A percentile compares a stretch with the other conserved stretches of the same genome.
Evolutionary conservation across 64 coral and sea anemone species (phyloP).

Genomic region (Astreopora myriophthalma): DNA sequence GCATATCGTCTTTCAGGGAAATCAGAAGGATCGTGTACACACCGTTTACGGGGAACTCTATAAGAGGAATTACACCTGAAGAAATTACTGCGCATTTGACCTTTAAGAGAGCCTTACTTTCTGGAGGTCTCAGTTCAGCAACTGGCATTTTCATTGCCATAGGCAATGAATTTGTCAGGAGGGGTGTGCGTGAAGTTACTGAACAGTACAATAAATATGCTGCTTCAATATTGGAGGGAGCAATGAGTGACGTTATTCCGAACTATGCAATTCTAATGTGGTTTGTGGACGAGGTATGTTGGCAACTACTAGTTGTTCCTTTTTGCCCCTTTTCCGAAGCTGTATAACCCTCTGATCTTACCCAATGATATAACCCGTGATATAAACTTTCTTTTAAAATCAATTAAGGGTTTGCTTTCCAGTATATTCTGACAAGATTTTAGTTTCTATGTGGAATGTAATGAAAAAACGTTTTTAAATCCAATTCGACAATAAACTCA

Average conservation of each 20-base stretch:
- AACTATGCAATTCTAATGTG: neutral
- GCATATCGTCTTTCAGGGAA: slow-evolving; percentile 1
- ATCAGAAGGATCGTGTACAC: slow-evolving; percentile 18
- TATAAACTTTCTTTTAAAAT: no score
- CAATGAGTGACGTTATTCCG: neutral
- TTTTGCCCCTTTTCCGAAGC: neutral
- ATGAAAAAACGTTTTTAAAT: no score
- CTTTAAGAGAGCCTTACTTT: slow-evolving; percentile 4
- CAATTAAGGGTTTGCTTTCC: no score
- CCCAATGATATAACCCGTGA: no score
- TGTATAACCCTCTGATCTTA: neutral
- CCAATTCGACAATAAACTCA: no score
- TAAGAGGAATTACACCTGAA: neutral
- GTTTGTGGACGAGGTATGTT: slow-evolving; percentile 35
- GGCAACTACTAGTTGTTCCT: neutral
- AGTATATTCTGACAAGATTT: no score
- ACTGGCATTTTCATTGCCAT: neutral
- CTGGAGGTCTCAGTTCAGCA: neutral
- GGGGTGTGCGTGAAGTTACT: neutral
- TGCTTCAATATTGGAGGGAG: slow-evolving; percentile 15
- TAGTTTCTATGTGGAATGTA: no score
- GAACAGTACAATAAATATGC: neutral
- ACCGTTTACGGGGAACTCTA: neutral
- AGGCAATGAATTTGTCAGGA: neutral
- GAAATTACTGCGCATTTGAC: neutral